Percentiles rank a stretch among this genome's conserved stretches.
Evolutionary conservation across 2,888 invertebrate species (phyloP).

Genomic region (Conus canariensis): DNA sequence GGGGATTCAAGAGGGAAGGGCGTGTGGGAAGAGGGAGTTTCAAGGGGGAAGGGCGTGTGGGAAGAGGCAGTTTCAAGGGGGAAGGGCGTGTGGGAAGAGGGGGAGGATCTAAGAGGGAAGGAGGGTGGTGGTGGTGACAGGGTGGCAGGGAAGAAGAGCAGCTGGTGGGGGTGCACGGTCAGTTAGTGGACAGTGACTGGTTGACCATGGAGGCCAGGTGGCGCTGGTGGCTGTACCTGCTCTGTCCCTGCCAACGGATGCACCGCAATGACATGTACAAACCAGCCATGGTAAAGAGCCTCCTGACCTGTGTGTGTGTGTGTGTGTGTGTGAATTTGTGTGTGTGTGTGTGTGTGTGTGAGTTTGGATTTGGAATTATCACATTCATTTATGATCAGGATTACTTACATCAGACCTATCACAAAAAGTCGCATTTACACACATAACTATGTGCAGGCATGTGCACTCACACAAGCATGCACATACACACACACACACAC

Average conservation of each 20-base stretch:
- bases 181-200: background rate
- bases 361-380: background rate
- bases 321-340: background rate
- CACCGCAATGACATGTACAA: slow-evolving; percentile 41
- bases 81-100: no score
- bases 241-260: slow-evolving; percentile 46
- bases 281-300: background rate
- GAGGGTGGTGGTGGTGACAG: background rate
- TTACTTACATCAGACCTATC: no score
- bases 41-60: no score
- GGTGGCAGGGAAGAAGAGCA: background rate
- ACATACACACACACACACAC: no score
- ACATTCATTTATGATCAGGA: background rate
- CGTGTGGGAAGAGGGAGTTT: no score
- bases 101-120: background rate
- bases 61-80: no score
- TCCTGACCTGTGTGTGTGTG: background rate
- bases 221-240: slow-evolving; percentile 40
- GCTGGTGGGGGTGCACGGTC: background rate
- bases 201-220: slow-evolving; percentile 16
- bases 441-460: no score
- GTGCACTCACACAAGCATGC: no score
- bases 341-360: slow-evolving; percentile 17
- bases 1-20: no score
- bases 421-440: no score